Evolutionary conservation across 2,888 invertebrate genomes (phyloP).

Genomic region (Calameuta filiformis): DNA sequence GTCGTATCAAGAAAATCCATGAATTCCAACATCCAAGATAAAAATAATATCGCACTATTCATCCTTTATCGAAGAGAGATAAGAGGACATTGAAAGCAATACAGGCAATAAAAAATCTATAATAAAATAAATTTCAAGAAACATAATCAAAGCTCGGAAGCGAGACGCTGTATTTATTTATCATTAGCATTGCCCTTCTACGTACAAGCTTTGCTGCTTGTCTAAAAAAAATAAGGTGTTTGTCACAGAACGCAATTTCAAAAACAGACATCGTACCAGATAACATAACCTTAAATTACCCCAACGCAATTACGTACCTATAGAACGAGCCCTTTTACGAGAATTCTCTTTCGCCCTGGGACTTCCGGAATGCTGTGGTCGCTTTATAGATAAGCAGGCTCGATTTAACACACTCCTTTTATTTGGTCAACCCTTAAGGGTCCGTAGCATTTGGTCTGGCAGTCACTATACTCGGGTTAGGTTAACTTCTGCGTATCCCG

Average conservation of each 20-base stretch:
- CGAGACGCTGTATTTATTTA: neutral
- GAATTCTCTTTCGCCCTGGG: neutral
- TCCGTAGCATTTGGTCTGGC: neutral
- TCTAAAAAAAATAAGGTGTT: neutral
- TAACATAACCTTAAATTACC: neutral
- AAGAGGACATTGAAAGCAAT: neutral
- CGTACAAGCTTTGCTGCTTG: neutral
- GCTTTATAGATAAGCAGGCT: slow-evolving; percentile 9
- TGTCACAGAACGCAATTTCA: neutral
- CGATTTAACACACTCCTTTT: slow-evolving; percentile 28
- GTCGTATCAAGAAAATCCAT: neutral
- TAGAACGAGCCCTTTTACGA: neutral
- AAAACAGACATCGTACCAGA: neutral
- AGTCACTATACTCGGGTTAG: neutral
- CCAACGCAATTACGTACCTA: neutral
- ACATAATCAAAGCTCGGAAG: neutral
- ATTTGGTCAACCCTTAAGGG: slow-evolving; percentile 22
- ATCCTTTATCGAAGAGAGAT: neutral
- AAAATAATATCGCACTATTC: neutral
- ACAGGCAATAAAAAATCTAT: neutral
- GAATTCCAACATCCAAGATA: neutral
- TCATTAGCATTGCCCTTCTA: neutral
- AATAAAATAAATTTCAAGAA: neutral
- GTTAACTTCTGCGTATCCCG: neutral
- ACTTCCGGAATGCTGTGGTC: neutral